Conservation (phyloP, 2,888 invertebrate genomes). For the Seira sanloemensis region DNA sequence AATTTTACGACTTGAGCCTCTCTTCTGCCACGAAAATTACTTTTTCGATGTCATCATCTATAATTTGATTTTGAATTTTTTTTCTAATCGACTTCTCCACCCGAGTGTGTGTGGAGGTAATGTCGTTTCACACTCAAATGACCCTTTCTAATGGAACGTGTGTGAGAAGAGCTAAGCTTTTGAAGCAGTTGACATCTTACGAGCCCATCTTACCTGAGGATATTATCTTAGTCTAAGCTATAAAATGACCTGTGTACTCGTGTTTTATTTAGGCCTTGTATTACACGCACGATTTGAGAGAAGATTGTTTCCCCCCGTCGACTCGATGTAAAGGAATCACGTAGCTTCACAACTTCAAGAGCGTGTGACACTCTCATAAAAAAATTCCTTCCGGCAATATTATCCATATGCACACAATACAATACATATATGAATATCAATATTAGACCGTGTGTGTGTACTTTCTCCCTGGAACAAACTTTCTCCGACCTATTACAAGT, state of each 20-base stretch:
- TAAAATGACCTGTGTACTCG: background rate
- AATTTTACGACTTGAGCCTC: background rate
- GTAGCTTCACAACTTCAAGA: conserved; percentile 1
- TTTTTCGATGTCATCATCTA: background rate
- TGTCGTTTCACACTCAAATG: background rate
- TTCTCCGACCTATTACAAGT: background rate
- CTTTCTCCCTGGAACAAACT: background rate
- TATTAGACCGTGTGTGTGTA: too few relatives aligned
- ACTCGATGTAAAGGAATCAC: background rate
- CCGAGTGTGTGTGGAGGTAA: background rate
- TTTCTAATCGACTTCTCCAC: background rate
- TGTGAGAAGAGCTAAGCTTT: background rate
- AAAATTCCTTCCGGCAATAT: background rate
- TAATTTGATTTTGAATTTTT: background rate
- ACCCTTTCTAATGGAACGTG: background rate
- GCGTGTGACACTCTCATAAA: background rate
- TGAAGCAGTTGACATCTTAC: background rate
- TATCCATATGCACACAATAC: background rate
- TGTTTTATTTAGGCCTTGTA: background rate
- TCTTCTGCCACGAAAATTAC: background rate
- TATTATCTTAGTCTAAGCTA: background rate
- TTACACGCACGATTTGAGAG: conserved; percentile 28
- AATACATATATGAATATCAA: background rate
- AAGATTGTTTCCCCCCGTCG: background rate
- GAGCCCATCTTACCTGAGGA: background rate